phyloP scores from a whole-genome alignment of 2,113 vertebrate genomes.

The Otolemur garnettii region DNA sequence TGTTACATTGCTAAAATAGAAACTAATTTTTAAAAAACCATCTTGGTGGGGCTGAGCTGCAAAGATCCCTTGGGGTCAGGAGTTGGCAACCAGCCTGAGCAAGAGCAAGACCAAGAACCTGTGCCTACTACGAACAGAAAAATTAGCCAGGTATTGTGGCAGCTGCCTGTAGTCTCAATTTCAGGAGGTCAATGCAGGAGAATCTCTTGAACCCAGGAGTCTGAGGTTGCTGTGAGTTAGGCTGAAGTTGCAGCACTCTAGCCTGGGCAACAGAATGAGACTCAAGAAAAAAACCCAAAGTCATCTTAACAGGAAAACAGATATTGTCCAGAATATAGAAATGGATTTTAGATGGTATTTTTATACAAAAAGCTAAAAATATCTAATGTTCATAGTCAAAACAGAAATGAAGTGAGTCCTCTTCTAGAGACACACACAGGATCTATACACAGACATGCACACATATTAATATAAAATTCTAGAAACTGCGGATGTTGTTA shows the following conservation, averaged over 20 bases:
- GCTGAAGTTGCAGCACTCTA: too few relatives aligned
- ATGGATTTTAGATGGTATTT: conserved; percentile 36
- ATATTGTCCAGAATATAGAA: conserved; percentile 27
- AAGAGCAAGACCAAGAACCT: too few relatives aligned
- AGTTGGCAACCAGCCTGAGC: too few relatives aligned
- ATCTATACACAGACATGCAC: background rate
- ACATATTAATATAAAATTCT: background rate
- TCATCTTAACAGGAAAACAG: background rate
- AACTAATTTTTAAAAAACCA: background rate
- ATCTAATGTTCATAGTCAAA: conserved; percentile 43
- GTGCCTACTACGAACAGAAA: too few relatives aligned
- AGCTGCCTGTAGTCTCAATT: too few relatives aligned
- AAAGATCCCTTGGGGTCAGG: too few relatives aligned
- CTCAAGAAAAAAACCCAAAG: background rate
- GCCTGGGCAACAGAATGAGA: too few relatives aligned
- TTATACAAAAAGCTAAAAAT: conserved; percentile 39
- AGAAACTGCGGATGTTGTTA: background rate
- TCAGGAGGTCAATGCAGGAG: too few relatives aligned
- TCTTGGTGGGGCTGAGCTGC: background rate
- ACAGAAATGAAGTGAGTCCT: background rate
- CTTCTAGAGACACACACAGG: background rate
- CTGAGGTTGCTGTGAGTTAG: too few relatives aligned
- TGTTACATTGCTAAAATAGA: background rate
- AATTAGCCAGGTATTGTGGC: too few relatives aligned
- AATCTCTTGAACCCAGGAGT: too few relatives aligned